Base-by-base conservation (phyloP, 2,113 vertebrate genomes). In the Caranx melampygus region DNA sequence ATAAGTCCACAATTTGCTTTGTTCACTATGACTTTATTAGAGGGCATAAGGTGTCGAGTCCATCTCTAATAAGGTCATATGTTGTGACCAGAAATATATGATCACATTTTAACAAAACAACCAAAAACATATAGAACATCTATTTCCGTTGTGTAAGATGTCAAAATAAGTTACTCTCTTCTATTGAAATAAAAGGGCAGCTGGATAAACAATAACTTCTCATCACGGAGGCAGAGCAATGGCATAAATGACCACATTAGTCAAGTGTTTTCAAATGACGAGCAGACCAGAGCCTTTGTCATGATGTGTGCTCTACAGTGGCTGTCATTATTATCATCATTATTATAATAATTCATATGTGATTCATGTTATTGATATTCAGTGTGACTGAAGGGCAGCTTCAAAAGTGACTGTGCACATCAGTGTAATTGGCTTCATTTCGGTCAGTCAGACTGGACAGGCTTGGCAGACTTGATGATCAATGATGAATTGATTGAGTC, bases 401-500 rank as follows among this genome's bases (percentile, higher is more conserved):
- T 74, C 62, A 51, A 6, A 12, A 13, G 62, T 62, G 40, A 13
- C 62, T 11, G 8, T 33, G 33, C 20, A 26, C 77, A 35, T 80
- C 70, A 49, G 1, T 49, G 51, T 71, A 45, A 79, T 55, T 52
- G 51, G 14, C 12, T 49, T 81, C 3, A 62, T 81, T 49, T 66
- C 61, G 60, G 61, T 65, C 9, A 20, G 51, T 47, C 68, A 47
- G 62, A 77, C 37, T 65, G 49, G 34, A 83, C 71, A 33, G 10
- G 15, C 10, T 42, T 42, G 40, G 40, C 69, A n/a, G 65, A 77
- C 73, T n/a, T 34, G n/a, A 72, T 33, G 18, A 78, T 85, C 78
- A 42, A 72, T 81, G 45, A 63, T 57, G 58, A 69, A 85, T 78
- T 70, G 80, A 86, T 72, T 71, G 49, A 73, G 51, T 85, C 72